These are phyloP conservation scores for Podargus strigoides DNA, from an alignment of 2,797 vertebrate species.

Conservation along the genomic window DNA sequence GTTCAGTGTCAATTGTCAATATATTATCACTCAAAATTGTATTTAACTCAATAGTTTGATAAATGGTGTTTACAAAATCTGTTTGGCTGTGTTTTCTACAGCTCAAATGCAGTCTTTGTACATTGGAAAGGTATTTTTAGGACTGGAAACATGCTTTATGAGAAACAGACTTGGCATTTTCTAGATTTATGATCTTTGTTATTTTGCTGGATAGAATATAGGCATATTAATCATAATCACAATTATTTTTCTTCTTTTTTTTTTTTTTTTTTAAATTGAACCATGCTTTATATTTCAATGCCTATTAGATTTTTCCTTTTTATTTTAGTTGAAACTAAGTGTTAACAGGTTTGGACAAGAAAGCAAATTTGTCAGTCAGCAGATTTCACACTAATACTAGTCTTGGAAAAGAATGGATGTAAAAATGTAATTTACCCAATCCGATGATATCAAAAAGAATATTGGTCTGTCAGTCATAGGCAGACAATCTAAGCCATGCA, in stretches of 20 bases:
- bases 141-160: neutral
- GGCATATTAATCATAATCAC: neutral
- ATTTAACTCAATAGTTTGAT: neutral
- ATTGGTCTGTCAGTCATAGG: neutral
- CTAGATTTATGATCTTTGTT: neutral
- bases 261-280: neutral
- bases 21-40: neutral
- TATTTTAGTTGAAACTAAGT: neutral
- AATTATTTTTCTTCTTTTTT: no score
- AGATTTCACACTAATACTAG: neutral
- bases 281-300: neutral
- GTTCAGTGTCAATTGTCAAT: neutral
- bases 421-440: slow-evolving; percentile 18
- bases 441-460: neutral
- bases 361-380: neutral
- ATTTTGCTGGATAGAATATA: neutral
- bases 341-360: neutral
- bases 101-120: neutral
- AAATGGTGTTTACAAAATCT: neutral
- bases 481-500: slow-evolving; percentile 7
- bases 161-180: neutral
- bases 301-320: neutral
- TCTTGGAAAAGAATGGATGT: neutral
- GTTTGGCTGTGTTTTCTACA: neutral
- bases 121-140: neutral